Conservation (phyloP, 2,888 invertebrate genomes). For the Mayetiola destructor region DNA sequence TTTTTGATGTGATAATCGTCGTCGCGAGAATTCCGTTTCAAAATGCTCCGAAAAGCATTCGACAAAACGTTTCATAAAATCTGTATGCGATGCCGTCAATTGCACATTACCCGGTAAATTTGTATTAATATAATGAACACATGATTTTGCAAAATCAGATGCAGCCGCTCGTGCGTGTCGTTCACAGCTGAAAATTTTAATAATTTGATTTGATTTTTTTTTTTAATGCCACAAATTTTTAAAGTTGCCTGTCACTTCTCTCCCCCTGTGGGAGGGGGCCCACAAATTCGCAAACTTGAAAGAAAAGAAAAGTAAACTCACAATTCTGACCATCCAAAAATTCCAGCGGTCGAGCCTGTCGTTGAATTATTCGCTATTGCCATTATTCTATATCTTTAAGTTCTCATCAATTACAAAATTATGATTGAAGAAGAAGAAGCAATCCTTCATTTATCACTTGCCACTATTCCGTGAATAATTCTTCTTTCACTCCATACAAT, state of each 20-base stretch:
- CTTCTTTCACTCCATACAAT: no score
- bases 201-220: neutral
- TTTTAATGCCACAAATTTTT: neutral
- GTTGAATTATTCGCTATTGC: neutral
- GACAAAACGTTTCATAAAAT: constrained; percentile 66
- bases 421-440: no score
- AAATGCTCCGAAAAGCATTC: constrained; percentile 76
- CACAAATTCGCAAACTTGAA: no score
- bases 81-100: constrained; percentile 55
- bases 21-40: constrained; percentile 56
- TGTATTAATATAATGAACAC: constrained; percentile 60
- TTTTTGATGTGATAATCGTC: constrained; percentile 37
- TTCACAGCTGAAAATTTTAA: constrained; percentile 51
- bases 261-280: no score
- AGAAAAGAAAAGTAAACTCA: no score
- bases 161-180: constrained; percentile 74
- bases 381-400: no score
- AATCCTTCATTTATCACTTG: no score
- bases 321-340: constrained; percentile 8
- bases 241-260: no score
- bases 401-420: no score
- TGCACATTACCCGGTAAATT: constrained; percentile 52
- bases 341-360: neutral
- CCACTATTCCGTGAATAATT: no score
- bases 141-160: constrained; percentile 77